A percentile compares a stretch with the other conserved stretches of the same genome.
These are phyloP conservation scores for Rhorus exstirpatorius DNA, from an alignment of 2,888 invertebrate genomes.

Conservation along the genomic window DNA sequence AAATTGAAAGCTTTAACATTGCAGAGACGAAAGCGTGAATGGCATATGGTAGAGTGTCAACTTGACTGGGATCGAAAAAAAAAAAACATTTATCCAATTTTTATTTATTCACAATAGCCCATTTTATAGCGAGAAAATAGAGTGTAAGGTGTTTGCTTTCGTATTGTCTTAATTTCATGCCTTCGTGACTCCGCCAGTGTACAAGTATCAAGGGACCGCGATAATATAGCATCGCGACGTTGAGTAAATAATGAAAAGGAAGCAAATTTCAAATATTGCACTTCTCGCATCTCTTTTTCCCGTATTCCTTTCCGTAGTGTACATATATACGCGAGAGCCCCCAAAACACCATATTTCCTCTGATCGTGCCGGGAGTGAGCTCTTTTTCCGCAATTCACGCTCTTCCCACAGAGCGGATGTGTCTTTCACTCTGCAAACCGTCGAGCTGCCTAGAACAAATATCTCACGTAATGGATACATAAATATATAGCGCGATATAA, in stretches of 20 bases:
- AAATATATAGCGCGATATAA: background rate
- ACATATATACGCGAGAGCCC: background rate
- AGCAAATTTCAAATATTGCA: slow-evolving; percentile 54
- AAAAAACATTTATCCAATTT: slow-evolving; percentile 54
- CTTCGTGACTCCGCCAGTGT: slow-evolving; percentile 65
- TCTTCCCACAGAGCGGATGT: slow-evolving; percentile 42
- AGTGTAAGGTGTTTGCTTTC: slow-evolving; percentile 48
- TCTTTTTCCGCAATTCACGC: slow-evolving; percentile 54
- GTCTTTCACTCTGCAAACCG: slow-evolving; percentile 46
- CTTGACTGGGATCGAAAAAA: slow-evolving; percentile 9
- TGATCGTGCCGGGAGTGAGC: slow-evolving; percentile 24
- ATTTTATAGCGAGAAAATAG: slow-evolving; percentile 7
- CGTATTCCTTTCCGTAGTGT: background rate
- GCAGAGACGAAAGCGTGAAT: slow-evolving; percentile 17
- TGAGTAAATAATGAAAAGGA: slow-evolving; percentile 59
- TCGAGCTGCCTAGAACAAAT: slow-evolving; percentile 46
- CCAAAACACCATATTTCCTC: slow-evolving; percentile 3
- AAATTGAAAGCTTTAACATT: background rate
- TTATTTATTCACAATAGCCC: no score
- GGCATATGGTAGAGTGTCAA: slow-evolving; percentile 48
- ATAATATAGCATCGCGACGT: slow-evolving; percentile 41
- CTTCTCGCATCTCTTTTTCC: slow-evolving; percentile 39
- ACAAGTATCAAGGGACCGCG: slow-evolving; percentile 40
- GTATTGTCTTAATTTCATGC: slow-evolving; percentile 72
- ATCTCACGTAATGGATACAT: slow-evolving; percentile 28